phyloP scores from a whole-genome alignment of 2,797 vertebrate species.

The Rhodeus uyekii region DNA sequence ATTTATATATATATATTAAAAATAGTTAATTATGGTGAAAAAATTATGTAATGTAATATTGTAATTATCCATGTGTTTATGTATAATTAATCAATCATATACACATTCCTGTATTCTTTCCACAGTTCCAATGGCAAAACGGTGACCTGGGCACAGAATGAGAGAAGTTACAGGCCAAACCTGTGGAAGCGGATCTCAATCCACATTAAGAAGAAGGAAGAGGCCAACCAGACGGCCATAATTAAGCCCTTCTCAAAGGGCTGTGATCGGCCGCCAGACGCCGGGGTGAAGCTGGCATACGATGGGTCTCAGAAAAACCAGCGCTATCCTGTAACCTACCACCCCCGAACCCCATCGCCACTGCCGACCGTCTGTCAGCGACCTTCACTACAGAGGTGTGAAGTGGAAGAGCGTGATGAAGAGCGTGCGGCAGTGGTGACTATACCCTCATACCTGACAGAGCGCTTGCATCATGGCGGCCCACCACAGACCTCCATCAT shows the following conservation, averaged over 20 bases:
- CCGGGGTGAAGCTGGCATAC: slow-evolving; percentile 76
- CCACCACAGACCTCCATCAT: slow-evolving; percentile 90
- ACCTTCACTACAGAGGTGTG: slow-evolving; percentile 75
- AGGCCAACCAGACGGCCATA: slow-evolving; percentile 92
- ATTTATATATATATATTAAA: no score
- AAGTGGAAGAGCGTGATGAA: slow-evolving; percentile 70
- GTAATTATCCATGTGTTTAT: no score
- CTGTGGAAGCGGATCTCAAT: slow-evolving; percentile 95
- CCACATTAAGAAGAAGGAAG: slow-evolving; percentile 94
- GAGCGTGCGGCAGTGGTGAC: slow-evolving; percentile 55
- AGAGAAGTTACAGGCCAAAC: slow-evolving; percentile 87
- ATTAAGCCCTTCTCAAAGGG: slow-evolving; percentile 97
- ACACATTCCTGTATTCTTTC: slow-evolving; percentile 28
- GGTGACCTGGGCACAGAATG: slow-evolving; percentile 90
- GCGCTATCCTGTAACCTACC: slow-evolving; percentile 76
- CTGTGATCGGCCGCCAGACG: slow-evolving; percentile 72
- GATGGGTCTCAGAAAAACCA: slow-evolving; percentile 80
- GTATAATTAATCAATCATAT: neutral
- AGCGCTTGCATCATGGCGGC: slow-evolving; percentile 76
- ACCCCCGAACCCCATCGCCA: slow-evolving; percentile 79
- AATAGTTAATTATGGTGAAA: neutral
- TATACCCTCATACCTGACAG: slow-evolving; percentile 78
- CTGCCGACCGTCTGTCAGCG: slow-evolving; percentile 83
- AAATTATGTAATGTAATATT: no score
- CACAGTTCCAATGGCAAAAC: slow-evolving; percentile 95